phyloP scores from a whole-genome alignment of 35 echinoderm and acorn worm species.

The Apostichopus californicus region DNA sequence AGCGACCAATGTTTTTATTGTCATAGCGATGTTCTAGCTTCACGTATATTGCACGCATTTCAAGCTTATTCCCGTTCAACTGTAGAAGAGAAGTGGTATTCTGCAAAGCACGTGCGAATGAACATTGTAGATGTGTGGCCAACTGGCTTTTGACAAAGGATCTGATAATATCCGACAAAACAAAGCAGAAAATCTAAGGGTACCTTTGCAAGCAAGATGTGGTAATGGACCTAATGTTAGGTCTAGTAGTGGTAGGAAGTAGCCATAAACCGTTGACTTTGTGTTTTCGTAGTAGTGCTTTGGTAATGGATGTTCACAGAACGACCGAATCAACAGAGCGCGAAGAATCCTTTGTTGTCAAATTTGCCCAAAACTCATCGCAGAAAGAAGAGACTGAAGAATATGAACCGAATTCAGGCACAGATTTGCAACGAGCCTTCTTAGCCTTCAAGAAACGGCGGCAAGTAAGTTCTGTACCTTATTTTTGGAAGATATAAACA shows the following conservation, averaged over 20 bases:
- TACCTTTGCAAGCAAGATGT: neutral
- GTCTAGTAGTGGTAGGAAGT: neutral
- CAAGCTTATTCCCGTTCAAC: too few species aligned
- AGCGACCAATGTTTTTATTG: neutral
- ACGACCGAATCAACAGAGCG: conserved; percentile 19
- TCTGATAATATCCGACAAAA: neutral
- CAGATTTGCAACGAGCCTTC: conserved; percentile 22
- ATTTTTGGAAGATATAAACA: neutral
- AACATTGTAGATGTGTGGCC: neutral
- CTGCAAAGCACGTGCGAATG: neutral
- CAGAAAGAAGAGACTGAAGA: neutral
- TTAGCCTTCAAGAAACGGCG: conserved; percentile 37
- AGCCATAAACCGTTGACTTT: neutral
- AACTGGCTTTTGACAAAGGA: neutral
- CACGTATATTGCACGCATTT: too few species aligned
- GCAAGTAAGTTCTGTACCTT: neutral
- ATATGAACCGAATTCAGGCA: neutral
- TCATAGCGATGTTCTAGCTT: neutral
- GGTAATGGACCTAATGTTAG: too few species aligned
- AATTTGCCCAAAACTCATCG: conserved; percentile 14
- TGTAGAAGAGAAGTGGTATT: too few species aligned
- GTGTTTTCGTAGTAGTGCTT: neutral
- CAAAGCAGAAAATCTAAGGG: neutral
- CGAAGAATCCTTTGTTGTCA: conserved; percentile 45
- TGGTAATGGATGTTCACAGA: neutral